Evolutionary conservation across 2,113 vertebrate species (phyloP).

Genomic region (Gnathonemus longibarbis): DNA sequence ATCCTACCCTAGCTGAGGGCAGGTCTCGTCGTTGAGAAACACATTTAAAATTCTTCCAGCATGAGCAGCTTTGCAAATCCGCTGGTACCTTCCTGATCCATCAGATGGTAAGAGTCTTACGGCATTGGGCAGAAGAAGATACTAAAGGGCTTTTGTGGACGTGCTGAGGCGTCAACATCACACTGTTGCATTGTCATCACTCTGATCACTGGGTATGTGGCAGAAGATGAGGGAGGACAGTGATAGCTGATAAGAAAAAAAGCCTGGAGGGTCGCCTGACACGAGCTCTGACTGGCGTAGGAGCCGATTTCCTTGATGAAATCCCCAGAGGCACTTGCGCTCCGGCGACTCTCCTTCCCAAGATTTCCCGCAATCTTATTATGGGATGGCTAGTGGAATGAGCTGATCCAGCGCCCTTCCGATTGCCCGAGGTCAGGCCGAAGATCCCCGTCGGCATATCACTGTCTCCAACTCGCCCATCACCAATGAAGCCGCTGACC

Average conservation of each 20-base stretch:
- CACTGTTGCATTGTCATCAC: neutral
- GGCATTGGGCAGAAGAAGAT: neutral
- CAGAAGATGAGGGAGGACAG: conserved; percentile 5
- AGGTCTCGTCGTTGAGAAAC: neutral
- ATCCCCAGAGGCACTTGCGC: conserved; percentile 26
- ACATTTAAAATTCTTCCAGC: neutral
- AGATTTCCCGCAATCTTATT: conserved; percentile 34
- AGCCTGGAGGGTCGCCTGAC: conserved; percentile 25
- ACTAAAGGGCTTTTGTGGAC: neutral
- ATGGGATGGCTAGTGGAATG: conserved; percentile 29
- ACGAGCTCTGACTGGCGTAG: conserved; percentile 10
- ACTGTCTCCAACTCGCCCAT: neutral
- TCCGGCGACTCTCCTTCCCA: conserved; percentile 26
- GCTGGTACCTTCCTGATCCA: neutral
- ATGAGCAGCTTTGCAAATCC: neutral
- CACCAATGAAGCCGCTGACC: conserved; percentile 18
- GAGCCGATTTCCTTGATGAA: conserved; percentile 30
- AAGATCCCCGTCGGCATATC: conserved; percentile 17
- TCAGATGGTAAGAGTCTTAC: neutral
- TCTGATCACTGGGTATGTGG: neutral
- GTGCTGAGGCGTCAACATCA: neutral
- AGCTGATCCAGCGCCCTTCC: conserved; percentile 28
- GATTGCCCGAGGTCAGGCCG: conserved; percentile 32
- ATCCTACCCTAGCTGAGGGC: neutral
- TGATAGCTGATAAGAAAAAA: conserved; percentile 26